Conservation (phyloP, 2,888 invertebrate genomes). For the Acronicta psi region DNA sequence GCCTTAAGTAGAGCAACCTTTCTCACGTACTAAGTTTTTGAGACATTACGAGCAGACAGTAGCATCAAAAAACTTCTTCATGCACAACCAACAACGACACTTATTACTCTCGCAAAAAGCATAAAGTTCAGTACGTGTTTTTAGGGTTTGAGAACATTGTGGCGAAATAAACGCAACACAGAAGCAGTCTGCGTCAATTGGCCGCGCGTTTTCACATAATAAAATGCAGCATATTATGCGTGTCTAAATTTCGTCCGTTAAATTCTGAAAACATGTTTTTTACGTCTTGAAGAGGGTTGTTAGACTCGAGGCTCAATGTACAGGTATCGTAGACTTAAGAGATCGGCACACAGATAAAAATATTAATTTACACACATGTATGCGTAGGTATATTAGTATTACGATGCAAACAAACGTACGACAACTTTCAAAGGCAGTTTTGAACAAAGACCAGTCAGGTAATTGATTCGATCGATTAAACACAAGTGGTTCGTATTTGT, state of each 20-base stretch:
- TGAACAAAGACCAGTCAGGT: constrained; percentile 38
- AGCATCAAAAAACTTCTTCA: constrained; percentile 34
- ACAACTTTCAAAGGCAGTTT: constrained; percentile 46
- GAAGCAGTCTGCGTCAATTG: constrained; percentile 50
- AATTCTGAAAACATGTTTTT: constrained; percentile 50
- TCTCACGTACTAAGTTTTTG: constrained; percentile 69
- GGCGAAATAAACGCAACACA: constrained; percentile 53
- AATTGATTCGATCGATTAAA: constrained; percentile 47
- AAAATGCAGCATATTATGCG: constrained; percentile 65
- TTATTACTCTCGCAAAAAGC: constrained; percentile 22
- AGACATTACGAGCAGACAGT: constrained; percentile 40
- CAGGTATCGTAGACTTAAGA: constrained; percentile 33
- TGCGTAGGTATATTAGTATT: constrained; percentile 18
- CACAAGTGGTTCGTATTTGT: constrained; percentile 60
- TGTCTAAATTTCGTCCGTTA: constrained; percentile 59
- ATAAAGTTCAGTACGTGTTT: constrained; percentile 43
- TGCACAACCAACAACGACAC: constrained; percentile 24
- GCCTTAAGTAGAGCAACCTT: constrained; percentile 60
- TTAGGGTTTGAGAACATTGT: constrained; percentile 45
- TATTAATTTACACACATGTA: constrained; percentile 28
- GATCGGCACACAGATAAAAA: constrained; percentile 46
- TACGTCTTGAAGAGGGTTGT: constrained; percentile 47
- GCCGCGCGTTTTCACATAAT: constrained; percentile 60
- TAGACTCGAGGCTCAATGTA: constrained; percentile 41
- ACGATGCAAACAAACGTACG: constrained; percentile 31